Base-by-base conservation (phyloP, 2,888 invertebrate species). In the Phragmatobia fuliginosa region DNA sequence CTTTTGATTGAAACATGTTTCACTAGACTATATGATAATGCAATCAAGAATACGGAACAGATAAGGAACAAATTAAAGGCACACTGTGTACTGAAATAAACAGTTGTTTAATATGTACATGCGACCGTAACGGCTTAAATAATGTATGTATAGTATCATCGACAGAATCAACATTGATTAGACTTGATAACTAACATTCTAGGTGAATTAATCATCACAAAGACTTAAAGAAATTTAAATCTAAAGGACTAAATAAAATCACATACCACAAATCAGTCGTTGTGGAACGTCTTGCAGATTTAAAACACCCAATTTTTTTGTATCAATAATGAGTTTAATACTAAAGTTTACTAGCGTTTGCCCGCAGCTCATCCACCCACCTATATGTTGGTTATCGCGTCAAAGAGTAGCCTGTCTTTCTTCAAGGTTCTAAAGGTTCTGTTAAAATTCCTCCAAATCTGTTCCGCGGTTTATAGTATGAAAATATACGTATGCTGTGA, bases 81-180 rank as follows among this genome's bases (percentile, higher is more conserved):
- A 36, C 5, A 61, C 7, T 25, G 25, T 25, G 61, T 38, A 62
- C 28, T 38, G 25, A 28, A 28, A 62, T 62, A 38, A 61, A 62
- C 28, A 62, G 38, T 38, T 61, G 25, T 61, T 36, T 61, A 25
- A 25, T 33, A 60, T 25, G 38, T 62, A 18, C 28, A 38, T 28
- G 25, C 18, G 16, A 25, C 14, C 32, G 32, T 32, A 49, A 63
- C 38, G 45, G 56, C 56, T 56, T 56, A 25, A 28, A 28, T 56
- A 6, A 56, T 28, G 56, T 56, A 56, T 28, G 56, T 28, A 28
- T 67, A 59, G 28, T 28, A 59, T 56, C 66, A 67, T 59, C 49
- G n/a, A 67, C 49, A 52, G 32, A 70, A 62, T 45, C 32, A 58
- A 66, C 56, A 28, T 45, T 16, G 62, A 70, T 49, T 41, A 49